phyloP scores from a whole-genome alignment of 2,888 invertebrate species.

The Saturnia pavonia region DNA sequence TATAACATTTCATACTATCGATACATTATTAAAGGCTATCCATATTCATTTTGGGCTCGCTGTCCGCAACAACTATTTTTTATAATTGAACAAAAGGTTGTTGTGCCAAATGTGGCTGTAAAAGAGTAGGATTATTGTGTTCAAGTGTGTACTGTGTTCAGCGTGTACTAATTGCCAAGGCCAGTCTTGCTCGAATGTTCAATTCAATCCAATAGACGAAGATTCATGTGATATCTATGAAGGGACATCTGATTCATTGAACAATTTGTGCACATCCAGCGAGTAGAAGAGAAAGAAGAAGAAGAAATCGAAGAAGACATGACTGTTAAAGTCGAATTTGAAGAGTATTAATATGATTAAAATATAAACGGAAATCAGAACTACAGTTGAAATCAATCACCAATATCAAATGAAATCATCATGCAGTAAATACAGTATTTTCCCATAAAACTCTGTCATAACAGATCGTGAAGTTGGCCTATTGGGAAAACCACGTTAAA shows the following conservation, averaged over 20 bases:
- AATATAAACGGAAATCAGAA: neutral
- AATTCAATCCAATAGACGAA: neutral
- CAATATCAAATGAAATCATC: neutral
- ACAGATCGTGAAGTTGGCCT: neutral
- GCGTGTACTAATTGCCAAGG: no score
- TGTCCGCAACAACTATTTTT: no score
- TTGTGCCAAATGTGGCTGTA: no score
- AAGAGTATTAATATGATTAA: neutral
- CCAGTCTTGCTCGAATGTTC: no score
- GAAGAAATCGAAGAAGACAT: neutral
- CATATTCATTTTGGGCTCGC: no score
- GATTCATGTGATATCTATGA: neutral
- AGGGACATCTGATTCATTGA: neutral
- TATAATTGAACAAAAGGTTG: no score
- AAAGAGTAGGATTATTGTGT: no score
- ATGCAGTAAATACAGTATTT: neutral
- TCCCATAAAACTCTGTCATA: no score
- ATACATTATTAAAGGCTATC: no score
- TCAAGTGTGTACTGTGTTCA: no score
- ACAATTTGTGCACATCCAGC: neutral
- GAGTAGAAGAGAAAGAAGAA: neutral
- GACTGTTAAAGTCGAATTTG: neutral
- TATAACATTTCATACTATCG: no score
- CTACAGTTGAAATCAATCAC: neutral
- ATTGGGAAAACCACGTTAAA: neutral